Evolutionary conservation across 2,113 vertebrate genomes (phyloP), one percentile per base, ranked within the genome.

Genomic region (Hypomesus transpacificus): DNA sequence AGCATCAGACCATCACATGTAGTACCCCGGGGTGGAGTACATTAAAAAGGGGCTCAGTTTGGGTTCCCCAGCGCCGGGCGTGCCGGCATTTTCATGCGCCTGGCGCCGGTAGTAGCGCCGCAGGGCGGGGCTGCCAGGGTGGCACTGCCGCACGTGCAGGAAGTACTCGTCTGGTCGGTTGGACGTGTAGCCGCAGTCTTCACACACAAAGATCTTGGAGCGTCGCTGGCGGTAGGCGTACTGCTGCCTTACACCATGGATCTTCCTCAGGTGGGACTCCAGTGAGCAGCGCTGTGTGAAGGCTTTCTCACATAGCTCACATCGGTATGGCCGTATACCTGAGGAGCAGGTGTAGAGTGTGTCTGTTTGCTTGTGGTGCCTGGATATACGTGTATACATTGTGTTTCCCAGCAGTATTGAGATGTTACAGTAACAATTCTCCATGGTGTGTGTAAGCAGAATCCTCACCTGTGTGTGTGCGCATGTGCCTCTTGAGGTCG

Each of bases 221-320:
- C 94, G 92, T 20, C 94, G 92, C 81, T 96, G 91, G 0, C 94
- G 93, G 69, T 95, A 96, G 16, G 93, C 93, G 0, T 95, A 96
- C 82, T 92, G 90, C 74, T 95, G 94, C 0, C 88, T 85, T 52
- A 95, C 83, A 0, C 93, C 85, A 0, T 96, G 95, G 72, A 96
- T 94, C 84, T 96, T 96, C 67, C 92, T 89, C 70, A 95, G 91
- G 22, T 96, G 95, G 0, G 94, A 94, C 80, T 96, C 95, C 20
- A 96, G 89, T 1, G 94, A 96, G 82, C 94, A 96, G 14, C 94
- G 94, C 79, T 95, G 95, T 0, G 94, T 96, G 82, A 96, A 96
- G 20, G 94, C 95, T 74, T 96, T 96, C 22, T 93, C 91, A 1
- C 95, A 96, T n/a, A 92, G 86, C 11, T 92, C 89, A 16, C 95